These are phyloP conservation scores for Semicossyphus pulcher DNA, from an alignment of 2,113 vertebrate species.

Conservation along the genomic window DNA sequence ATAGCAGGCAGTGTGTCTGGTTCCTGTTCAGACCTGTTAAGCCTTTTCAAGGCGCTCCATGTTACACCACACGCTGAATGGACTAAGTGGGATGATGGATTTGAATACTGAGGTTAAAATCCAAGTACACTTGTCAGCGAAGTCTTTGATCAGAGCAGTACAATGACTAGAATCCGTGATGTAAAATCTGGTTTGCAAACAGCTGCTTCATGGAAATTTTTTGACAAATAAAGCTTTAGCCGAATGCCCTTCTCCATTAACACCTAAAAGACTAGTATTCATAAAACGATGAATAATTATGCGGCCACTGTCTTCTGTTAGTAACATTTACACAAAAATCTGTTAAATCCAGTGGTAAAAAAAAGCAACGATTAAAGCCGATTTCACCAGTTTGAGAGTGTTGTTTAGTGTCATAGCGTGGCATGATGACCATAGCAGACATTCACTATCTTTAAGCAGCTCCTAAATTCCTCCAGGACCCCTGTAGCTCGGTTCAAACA, in stretches of 20 bases:
- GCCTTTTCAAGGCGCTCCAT: conserved; percentile 51
- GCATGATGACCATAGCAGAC: conserved; percentile 40
- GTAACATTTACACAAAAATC: conserved; percentile 8
- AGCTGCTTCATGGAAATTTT: neutral
- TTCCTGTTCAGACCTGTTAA: conserved; percentile 63
- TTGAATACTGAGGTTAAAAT: conserved; percentile 57
- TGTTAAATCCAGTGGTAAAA: too few relatives aligned
- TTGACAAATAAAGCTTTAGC: neutral
- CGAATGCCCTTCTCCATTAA: neutral
- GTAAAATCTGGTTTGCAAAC: conserved; percentile 11
- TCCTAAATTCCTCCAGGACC: conserved; percentile 36
- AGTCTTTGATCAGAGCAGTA: conserved; percentile 1
- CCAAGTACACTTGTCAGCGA: conserved; percentile 45
- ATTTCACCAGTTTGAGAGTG: neutral
- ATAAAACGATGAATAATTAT: neutral
- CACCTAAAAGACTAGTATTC: neutral
- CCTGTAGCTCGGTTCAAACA: conserved; percentile 30
- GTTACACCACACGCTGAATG: conserved; percentile 65
- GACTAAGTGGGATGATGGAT: conserved; percentile 46
- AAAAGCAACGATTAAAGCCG: conserved; percentile 12
- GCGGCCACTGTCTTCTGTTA: neutral
- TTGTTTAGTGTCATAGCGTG: conserved; percentile 37
- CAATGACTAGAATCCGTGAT: conserved; percentile 3
- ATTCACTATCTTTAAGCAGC: conserved; percentile 50
- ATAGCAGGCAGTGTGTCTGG: conserved; percentile 46